Percentiles rank a stretch among this genome's conserved stretches.
phyloP scores from a whole-genome alignment of 37 sponge, comb jelly and placozoan genomes.

The Chondrosia reniformis region DNA sequence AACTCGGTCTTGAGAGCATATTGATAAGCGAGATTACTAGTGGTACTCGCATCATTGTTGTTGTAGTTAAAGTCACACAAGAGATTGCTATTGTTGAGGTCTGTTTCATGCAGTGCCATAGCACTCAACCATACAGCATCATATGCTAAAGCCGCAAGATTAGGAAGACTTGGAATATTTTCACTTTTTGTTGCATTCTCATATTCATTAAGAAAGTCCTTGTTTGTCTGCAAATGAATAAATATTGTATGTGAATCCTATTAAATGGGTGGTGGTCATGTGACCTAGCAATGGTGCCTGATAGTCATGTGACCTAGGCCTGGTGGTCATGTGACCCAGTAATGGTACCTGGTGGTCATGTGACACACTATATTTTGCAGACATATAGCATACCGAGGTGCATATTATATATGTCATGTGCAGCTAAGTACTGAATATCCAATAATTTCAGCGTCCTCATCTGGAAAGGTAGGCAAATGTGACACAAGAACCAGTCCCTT shows the following conservation, averaged over 20 bases:
- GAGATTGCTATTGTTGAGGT: neutral
- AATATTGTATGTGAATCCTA: neutral
- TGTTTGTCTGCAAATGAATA: neutral
- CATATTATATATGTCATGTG: too few relatives aligned
- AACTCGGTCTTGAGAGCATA: neutral
- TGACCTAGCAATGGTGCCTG: too few relatives aligned
- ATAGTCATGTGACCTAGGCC: too few relatives aligned
- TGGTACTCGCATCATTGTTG: neutral
- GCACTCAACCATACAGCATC: constrained; percentile 17
- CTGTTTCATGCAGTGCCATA: constrained; percentile 4
- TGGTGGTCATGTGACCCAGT: too few relatives aligned
- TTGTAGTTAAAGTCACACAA: neutral
- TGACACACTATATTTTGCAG: too few relatives aligned
- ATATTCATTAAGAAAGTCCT: neutral
- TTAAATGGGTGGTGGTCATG: neutral
- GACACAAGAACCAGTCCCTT: neutral
- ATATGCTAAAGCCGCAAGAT: neutral
- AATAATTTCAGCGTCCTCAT: neutral
- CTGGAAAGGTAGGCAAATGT: neutral
- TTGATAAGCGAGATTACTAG: neutral
- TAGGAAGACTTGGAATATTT: neutral
- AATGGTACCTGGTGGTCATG: too few relatives aligned
- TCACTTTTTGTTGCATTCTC: neutral
- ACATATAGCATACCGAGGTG: too few relatives aligned
- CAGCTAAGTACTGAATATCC: neutral